These are phyloP conservation scores for Grallaria varia DNA, from an alignment of 2,113 vertebrate genomes.

Conservation along the genomic window DNA sequence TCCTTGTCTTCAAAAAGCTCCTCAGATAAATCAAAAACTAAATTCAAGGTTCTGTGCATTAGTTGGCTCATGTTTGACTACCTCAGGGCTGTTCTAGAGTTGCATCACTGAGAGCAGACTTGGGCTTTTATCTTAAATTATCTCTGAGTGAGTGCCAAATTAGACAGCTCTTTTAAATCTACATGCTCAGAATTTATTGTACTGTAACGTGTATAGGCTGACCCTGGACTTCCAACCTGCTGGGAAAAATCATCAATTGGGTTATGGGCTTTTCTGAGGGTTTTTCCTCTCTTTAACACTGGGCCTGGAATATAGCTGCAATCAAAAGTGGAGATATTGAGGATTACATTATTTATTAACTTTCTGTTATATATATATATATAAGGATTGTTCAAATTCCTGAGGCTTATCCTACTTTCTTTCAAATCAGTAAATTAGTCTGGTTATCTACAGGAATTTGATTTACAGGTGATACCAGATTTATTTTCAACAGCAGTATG, in stretches of 20 bases:
- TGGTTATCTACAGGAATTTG: neutral
- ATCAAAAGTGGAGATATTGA: neutral
- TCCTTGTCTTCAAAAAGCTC: neutral
- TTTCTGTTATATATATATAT: neutral
- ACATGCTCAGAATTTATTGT: neutral
- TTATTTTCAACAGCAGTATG: neutral
- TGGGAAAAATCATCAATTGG: neutral
- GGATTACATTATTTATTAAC: neutral
- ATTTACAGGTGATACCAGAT: neutral
- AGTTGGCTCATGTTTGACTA: neutral
- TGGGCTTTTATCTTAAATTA: slow-evolving; percentile 31
- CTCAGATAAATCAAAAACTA: neutral
- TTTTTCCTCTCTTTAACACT: neutral
- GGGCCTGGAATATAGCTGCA: neutral
- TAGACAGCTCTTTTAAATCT: neutral
- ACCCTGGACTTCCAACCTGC: neutral
- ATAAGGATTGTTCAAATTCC: neutral
- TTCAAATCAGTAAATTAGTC: neutral
- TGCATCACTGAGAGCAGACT: neutral
- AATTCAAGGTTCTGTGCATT: neutral
- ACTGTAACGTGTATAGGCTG: neutral
- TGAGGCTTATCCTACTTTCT: neutral
- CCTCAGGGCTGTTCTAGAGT: neutral
- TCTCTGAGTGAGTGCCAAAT: neutral
- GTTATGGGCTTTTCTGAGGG: neutral